These are phyloP conservation scores for Diplogasteroides magnus DNA, from an alignment of 1,140 invertebrate genomes.

Conservation along the genomic window DNA sequence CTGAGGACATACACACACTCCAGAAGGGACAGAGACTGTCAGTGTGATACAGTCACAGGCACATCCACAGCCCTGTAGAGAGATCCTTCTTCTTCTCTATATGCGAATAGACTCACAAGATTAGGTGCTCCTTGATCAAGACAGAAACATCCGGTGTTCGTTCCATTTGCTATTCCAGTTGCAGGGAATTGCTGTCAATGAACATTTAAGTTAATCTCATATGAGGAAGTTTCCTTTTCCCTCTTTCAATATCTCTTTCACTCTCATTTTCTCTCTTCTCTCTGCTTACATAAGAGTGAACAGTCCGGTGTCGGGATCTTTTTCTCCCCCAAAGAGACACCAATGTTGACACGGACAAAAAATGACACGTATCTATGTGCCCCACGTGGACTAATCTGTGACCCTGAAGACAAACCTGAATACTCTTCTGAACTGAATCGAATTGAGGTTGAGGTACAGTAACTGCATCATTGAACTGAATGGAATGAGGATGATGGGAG, in stretches of 20 bases:
- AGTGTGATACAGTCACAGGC: slow-evolving; percentile 20
- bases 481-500: too few relatives aligned
- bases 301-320: background rate
- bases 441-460: too few relatives aligned
- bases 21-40: slow-evolving; percentile 20
- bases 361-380: too few relatives aligned
- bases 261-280: too few relatives aligned
- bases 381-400: too few relatives aligned
- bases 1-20: slow-evolving; percentile 29
- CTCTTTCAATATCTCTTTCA: too few relatives aligned
- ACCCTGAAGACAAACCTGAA: too few relatives aligned
- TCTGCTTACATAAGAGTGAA: too few relatives aligned
- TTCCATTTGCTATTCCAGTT: background rate
- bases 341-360: too few relatives aligned
- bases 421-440: too few relatives aligned
- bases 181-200: background rate
- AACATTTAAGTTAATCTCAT: background rate
- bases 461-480: too few relatives aligned
- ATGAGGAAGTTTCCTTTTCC: background rate
- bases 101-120: background rate
- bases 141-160: background rate
- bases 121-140: background rate
- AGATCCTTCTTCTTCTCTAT: background rate
- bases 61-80: slow-evolving; percentile 14
- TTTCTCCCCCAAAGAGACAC: too few relatives aligned